These are phyloP conservation scores for Bactericera cockerelli DNA, from an alignment of 1,140 invertebrate species.

Conservation along the genomic window DNA sequence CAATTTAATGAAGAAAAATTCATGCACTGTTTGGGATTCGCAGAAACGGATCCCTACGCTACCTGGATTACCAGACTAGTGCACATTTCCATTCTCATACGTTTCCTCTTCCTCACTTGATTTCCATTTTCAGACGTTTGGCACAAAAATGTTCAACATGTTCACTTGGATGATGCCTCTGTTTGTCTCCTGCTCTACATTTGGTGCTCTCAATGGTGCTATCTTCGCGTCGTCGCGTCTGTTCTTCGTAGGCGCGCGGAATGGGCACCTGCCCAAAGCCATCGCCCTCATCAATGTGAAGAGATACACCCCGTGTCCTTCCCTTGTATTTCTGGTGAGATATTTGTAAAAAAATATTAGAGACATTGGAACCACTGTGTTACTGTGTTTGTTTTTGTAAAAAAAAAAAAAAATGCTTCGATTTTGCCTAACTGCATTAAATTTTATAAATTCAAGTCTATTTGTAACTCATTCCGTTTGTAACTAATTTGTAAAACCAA, in stretches of 20 bases:
- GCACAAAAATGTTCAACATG: conserved; percentile 56
- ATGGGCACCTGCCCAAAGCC: conserved; percentile 74
- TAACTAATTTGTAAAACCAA: no score
- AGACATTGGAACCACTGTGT: background rate
- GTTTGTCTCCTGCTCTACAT: conserved; percentile 74
- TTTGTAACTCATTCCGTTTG: no score
- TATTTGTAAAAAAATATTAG: no score
- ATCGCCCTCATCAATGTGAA: conserved; percentile 75
- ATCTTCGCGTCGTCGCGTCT: conserved; percentile 75
- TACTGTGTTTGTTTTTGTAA: no score
- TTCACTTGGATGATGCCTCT: conserved; percentile 77
- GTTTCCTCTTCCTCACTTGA: no score
- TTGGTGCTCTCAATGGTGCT: conserved; percentile 73
- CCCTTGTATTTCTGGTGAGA: conserved; percentile 78
- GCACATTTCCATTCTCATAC: no score
- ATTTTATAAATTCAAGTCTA: background rate
- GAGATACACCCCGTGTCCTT: conserved; percentile 75
- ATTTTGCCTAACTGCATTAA: background rate
- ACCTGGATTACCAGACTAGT: no score
- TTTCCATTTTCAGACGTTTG: conserved; percentile 46
- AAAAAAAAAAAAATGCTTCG: conserved; percentile 9
- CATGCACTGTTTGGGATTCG: no score
- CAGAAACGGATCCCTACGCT: no score
- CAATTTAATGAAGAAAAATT: no score
- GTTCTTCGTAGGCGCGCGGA: conserved; percentile 82